A percentile compares a stretch with the other conserved stretches of the same genome.
phyloP scores from a whole-genome alignment of 2,113 vertebrate species.

The Apodemus speciosus region DNA sequence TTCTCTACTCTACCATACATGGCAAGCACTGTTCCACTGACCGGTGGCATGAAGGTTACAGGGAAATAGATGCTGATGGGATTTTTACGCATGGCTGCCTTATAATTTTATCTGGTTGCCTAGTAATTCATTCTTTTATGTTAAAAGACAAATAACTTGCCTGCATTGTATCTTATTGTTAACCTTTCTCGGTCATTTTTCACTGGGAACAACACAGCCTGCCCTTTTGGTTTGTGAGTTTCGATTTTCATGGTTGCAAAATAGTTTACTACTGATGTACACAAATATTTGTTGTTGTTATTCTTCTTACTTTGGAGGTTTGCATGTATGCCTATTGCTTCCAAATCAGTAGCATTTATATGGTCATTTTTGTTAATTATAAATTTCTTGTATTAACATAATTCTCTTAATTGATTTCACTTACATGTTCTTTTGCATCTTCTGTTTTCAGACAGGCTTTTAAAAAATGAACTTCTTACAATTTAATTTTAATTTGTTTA shows the following conservation, averaged over 20 bases:
- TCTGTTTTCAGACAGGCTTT: background rate
- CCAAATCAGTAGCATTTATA: background rate
- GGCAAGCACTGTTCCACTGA: background rate
- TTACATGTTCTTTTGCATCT: background rate
- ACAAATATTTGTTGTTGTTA: background rate
- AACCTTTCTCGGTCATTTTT: background rate
- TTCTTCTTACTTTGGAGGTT: background rate
- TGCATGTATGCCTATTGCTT: background rate
- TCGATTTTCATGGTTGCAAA: background rate
- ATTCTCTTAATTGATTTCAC: conserved; percentile 13
- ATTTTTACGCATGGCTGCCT: background rate
- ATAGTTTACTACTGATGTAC: background rate
- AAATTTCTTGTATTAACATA: background rate
- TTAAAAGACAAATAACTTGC: background rate
- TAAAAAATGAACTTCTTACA: background rate
- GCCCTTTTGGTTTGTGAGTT: conserved; percentile 5
- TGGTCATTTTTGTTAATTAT: background rate
- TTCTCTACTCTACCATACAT: background rate
- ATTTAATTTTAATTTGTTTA: conserved; percentile 13
- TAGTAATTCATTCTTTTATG: conserved; percentile 31
- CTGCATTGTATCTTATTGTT: background rate
- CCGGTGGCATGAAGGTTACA: background rate
- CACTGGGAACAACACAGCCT: background rate
- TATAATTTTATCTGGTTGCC: background rate
- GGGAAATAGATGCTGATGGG: background rate